These are phyloP conservation scores for Callopanchax toddi DNA, from an alignment of 2,113 vertebrate species.

Conservation along the genomic window DNA sequence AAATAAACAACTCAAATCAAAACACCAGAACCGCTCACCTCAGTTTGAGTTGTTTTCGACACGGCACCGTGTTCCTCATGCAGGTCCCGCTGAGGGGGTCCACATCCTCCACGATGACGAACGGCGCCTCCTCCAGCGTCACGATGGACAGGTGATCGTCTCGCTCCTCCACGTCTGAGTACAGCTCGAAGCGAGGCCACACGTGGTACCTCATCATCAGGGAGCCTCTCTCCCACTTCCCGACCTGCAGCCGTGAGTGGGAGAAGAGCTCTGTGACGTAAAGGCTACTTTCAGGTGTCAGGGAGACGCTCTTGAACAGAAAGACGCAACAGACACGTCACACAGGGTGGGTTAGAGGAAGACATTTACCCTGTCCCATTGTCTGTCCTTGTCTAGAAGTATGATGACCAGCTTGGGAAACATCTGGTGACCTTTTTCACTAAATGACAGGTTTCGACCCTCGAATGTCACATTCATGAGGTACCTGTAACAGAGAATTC, in stretches of 20 bases:
- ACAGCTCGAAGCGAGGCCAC: slow-evolving; percentile 95
- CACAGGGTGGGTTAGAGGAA: neutral
- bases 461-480: slow-evolving; percentile 99
- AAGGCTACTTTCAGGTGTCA: slow-evolving; percentile 35
- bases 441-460: slow-evolving; percentile 97
- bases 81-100: slow-evolving; percentile 97
- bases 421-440: slow-evolving; percentile 98
- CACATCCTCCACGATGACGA: slow-evolving; percentile 98
- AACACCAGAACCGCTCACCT: slow-evolving; percentile 58
- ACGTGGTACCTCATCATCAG: slow-evolving; percentile 97
- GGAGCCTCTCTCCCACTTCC: slow-evolving; percentile 96
- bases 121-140: slow-evolving; percentile 96
- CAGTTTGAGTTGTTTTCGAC: slow-evolving; percentile 91
- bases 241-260: slow-evolving; percentile 84
- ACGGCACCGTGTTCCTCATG: slow-evolving; percentile 99
- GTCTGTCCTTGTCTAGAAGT: slow-evolving; percentile 94
- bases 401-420: slow-evolving; percentile 98
- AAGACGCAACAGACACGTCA: neutral
- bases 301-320: neutral
- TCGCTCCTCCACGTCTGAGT: slow-evolving; percentile 88
- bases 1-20: too few relatives aligned
- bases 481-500: slow-evolving; percentile 83
- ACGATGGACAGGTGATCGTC: slow-evolving; percentile 98
- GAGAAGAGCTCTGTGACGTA: slow-evolving; percentile 40
- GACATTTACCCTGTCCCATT: slow-evolving; percentile 86